Evolutionary conservation across 2,797 vertebrate genomes (phyloP).

Genomic region (Scleropages formosus): DNA sequence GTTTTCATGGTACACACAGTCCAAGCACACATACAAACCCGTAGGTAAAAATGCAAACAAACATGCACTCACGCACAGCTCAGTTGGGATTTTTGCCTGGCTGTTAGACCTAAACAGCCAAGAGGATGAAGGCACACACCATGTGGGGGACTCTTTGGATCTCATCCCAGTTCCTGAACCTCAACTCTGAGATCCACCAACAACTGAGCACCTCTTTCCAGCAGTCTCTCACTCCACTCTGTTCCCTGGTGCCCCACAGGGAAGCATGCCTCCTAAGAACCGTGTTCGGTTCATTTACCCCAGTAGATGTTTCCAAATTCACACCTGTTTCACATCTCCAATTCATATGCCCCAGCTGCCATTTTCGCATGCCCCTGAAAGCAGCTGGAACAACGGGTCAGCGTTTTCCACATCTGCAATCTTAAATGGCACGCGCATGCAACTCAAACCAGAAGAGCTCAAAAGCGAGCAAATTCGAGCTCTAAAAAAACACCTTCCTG

Average conservation of each 20-base stretch:
- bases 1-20: conserved; percentile 30
- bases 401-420: conserved; percentile 1
- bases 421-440: background rate
- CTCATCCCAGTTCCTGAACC: no score
- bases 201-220: background rate
- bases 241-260: no score
- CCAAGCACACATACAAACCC: conserved; percentile 39
- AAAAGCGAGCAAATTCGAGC: background rate
- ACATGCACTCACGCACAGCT: conserved; percentile 24
- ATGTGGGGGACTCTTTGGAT: no score
- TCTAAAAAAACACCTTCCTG: background rate
- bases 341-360: conserved; percentile 8
- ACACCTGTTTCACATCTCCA: conserved; percentile 41
- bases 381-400: conserved; percentile 12
- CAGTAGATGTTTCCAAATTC: conserved; percentile 33
- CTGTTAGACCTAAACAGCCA: no score
- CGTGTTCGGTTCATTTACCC: background rate
- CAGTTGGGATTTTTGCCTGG: background rate
- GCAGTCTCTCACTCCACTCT: background rate
- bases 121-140: background rate
- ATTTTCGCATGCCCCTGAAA: background rate
- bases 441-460: background rate
- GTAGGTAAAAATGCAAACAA: conserved; percentile 2
- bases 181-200: background rate
- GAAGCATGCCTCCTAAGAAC: background rate